Conservation (phyloP, 2,113 vertebrate species). For the Colaptes auratus region DNA sequence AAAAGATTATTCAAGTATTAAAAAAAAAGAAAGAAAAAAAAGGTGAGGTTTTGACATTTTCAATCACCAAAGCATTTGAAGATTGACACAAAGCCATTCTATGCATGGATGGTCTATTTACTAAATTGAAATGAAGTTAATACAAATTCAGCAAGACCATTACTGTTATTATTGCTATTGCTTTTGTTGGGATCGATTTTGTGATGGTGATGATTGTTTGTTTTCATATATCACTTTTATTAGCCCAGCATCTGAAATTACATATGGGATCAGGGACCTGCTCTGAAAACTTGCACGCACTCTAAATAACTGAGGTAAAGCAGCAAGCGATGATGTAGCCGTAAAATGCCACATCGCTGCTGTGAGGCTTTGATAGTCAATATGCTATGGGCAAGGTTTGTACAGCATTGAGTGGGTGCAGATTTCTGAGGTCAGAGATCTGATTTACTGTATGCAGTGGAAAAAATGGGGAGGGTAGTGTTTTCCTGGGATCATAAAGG, state of each 20-base stretch:
- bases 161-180: neutral
- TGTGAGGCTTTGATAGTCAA: neutral
- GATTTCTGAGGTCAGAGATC: neutral
- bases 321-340: neutral
- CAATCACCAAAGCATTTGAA: neutral
- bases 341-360: neutral
- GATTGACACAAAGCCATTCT: neutral
- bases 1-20: neutral
- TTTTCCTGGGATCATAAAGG: neutral
- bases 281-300: neutral
- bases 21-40: neutral
- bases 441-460: neutral
- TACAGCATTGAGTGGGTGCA: neutral
- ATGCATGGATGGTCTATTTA: neutral
- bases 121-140: neutral
- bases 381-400: neutral
- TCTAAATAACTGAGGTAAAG: neutral
- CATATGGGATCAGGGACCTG: neutral
- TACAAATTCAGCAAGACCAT: neutral
- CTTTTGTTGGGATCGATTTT: constrained; percentile 26
- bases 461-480: neutral
- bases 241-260: neutral
- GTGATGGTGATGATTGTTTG: neutral
- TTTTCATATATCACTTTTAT: constrained; percentile 20
- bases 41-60: neutral